Evolutionary conservation across 92 coral and sea anemone species (phyloP), one percentile per base, ranked within the genome.

Genomic region (Virgularia gustaviana): DNA sequence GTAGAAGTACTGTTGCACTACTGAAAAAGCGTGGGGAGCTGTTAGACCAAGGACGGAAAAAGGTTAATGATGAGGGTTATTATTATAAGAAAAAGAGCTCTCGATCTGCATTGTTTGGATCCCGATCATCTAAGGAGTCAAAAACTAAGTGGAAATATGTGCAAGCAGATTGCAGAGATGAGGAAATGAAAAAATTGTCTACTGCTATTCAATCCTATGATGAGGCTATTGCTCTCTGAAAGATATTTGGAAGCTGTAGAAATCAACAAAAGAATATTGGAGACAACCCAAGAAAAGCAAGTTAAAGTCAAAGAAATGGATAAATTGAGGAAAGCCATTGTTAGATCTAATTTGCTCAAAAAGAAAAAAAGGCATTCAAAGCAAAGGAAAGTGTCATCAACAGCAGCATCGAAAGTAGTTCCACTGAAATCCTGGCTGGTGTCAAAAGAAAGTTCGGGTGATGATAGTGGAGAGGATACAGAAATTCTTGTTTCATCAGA

Each of bases 211-310:
- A 58, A 58, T 36, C 70, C 49, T 38, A 36, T 63, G 70, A 32
- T 30, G 73, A 66, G 19, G 33, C 57, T 1, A 43, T 66, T 47
- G 55, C 20, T 47, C 55, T 53, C 71, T 19, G 86, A 82, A 63
- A 82, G 57, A 65, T 82, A 52, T 62, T 57, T 82, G 38, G 86
- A 82, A 49, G 86, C 86, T 36, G 86, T 70, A 30, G 78, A 76
- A 20, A 82, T 67, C 37, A 82, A 70, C 43, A 68, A 66, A 57
- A 78, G 65, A 60, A 77, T 83, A 42, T 39, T 75, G 16, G 81
- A 81, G 60, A 64, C 58, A 43, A 55, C 36, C 62, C 36, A 22
- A 8, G 37, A 67, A 24, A 75, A 32, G 49, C 52, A 57, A 37
- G 57, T 54, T 66, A 32, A 37, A 18, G 78, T 62, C 43, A 47